These are phyloP conservation scores for Neodon shergylaensis DNA, from an alignment of 2,113 vertebrate species.

Conservation along the genomic window DNA sequence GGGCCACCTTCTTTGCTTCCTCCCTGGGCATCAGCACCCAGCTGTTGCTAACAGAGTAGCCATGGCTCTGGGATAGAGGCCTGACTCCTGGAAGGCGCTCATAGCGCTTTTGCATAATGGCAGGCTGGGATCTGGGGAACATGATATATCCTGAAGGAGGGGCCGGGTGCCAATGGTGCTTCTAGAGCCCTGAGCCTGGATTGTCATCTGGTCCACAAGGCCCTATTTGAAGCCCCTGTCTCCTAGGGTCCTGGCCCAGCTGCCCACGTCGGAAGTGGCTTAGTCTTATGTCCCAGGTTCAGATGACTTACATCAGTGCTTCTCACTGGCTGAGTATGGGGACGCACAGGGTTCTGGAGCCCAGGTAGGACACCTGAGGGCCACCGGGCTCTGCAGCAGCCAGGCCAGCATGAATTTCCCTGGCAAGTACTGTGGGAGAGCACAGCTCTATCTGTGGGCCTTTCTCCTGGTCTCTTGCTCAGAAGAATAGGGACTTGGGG, in stretches of 20 bases:
- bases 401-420: neutral
- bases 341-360: neutral
- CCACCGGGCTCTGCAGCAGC: accelerated
- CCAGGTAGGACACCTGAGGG: neutral
- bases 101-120: accelerated
- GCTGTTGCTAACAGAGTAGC: neutral
- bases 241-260: neutral
- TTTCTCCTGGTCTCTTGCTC: accelerated
- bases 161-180: accelerated
- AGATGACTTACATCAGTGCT: accelerated
- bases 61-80: neutral
- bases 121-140: neutral
- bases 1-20: neutral
- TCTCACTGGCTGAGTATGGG: neutral
- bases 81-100: neutral
- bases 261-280: neutral
- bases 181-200: neutral
- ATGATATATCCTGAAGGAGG: accelerated
- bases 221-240: neutral
- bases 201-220: too few relatives aligned
- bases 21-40: neutral
- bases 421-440: too few relatives aligned
- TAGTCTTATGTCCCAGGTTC: neutral
- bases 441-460: neutral
- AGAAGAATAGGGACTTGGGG: neutral